Evolutionary conservation across 2,113 vertebrate species (phyloP).

Genomic region (Xenopus tropicalis): DNA sequence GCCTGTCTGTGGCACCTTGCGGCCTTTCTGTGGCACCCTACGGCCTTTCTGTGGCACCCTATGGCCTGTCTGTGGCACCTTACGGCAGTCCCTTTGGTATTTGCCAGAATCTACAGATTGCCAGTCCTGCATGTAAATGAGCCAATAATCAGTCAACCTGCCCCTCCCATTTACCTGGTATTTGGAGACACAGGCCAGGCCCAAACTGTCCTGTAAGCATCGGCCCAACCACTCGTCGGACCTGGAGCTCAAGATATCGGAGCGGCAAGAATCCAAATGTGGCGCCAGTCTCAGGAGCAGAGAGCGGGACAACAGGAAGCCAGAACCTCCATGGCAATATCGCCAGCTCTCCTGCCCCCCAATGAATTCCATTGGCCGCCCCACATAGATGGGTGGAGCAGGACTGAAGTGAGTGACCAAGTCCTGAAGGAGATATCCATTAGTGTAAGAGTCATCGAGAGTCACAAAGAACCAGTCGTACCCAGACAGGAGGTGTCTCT

Average conservation of each 20-base stretch:
- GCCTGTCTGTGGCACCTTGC: too few species aligned
- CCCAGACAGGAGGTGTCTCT: slow-evolving; percentile 81
- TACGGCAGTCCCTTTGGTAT: too few species aligned
- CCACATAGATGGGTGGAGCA: slow-evolving; percentile 87
- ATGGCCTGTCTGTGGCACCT: too few species aligned
- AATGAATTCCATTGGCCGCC: slow-evolving; percentile 88
- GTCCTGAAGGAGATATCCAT: slow-evolving; percentile 79
- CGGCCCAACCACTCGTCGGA: slow-evolving; percentile 96
- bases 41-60: too few species aligned
- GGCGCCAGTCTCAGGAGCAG: slow-evolving; percentile 81
- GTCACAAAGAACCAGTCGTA: slow-evolving; percentile 96
- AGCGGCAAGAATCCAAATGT: slow-evolving; percentile 85
- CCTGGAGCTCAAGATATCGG: slow-evolving; percentile 91
- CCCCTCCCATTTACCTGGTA: slow-evolving; percentile 73
- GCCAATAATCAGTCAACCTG: too few species aligned
- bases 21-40: too few species aligned
- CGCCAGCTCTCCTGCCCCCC: slow-evolving; percentile 84
- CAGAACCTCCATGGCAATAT: slow-evolving; percentile 92
- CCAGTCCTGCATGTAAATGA: too few species aligned
- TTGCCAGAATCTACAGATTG: too few species aligned
- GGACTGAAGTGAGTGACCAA: slow-evolving; percentile 87
- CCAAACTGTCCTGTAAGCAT: slow-evolving; percentile 92
- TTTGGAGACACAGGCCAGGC: slow-evolving; percentile 81
- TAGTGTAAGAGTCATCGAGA: slow-evolving; percentile 90
- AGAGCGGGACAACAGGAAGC: slow-evolving; percentile 89